Base-by-base conservation (phyloP, 1,140 invertebrate species). In the Oncopeltus fasciatus region DNA sequence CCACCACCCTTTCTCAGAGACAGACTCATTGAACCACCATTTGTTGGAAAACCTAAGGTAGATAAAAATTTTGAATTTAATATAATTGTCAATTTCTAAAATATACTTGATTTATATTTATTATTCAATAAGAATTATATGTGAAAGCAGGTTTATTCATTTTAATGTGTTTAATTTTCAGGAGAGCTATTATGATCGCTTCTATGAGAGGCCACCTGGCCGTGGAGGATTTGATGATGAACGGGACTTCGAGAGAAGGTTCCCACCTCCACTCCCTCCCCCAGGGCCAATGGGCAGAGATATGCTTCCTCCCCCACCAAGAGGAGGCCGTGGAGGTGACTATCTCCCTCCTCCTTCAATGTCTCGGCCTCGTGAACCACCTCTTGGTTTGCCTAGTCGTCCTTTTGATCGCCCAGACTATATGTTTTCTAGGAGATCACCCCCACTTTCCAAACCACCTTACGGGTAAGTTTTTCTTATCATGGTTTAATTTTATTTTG, bases 1-100 rank as follows among this genome's bases (percentile, higher is more conserved):
- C 87, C 86, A 70, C 87, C 87, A 72, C 73, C 73, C 65, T 90
- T 90, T 81, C 80, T 90, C 67, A 82, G 87, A 74, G 87, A 91
- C 74, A 80, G 87, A 74, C 83, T 91, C 75, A 87, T 90, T 84
- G 67, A 63, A 60, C 61, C 66, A 59, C 49, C 49, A 3, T 53
- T 53, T 18, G 49, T 18, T 26, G 49, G 49, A 27, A 53, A 53
- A 26, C 47, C 60, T 62, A 46, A 59, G 64, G 57, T 60, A 62
- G 14, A 38, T 8, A 38, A 38, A 38, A 38, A 38, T 38, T 38
- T 38, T 14, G n/a, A n/a, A n/a, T n/a, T 38, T 14, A 38, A 38
- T 14, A 38, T 38, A 38, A 8, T 38, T 38, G 14, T 38, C 14
- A 14, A 14, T 38, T 38, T 38, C 31, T 38, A 5, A 38, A 8